A percentile compares a stretch with the other conserved stretches of the same genome.
Conservation (phyloP, 2,113 vertebrate genomes). For the Myotis lucifugus region DNA sequence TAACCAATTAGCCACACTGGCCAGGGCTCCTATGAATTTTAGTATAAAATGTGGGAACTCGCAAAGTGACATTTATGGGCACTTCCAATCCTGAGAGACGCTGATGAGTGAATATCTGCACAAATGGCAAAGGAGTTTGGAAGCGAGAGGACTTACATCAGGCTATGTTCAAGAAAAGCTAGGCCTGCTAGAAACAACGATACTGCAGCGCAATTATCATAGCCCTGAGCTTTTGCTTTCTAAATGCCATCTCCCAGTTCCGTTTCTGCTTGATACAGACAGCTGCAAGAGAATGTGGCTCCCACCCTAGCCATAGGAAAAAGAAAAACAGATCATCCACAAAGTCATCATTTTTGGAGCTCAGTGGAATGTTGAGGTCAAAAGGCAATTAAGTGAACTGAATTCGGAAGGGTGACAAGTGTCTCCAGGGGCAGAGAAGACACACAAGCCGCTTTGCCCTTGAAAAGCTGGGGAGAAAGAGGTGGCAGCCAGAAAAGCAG, state of each 20-base stretch:
- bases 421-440: background rate
- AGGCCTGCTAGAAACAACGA: background rate
- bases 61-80: background rate
- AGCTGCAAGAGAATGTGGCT: background rate
- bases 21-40: background rate
- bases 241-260: background rate
- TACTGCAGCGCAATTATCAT: rapidly evolving
- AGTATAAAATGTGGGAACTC: background rate
- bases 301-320: background rate
- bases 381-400: background rate
- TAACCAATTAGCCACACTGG: no score
- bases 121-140: background rate
- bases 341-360: background rate
- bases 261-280: background rate
- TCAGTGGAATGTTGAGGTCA: background rate
- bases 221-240: background rate
- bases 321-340: background rate
- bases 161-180: background rate
- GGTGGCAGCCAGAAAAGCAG: background rate
- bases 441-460: background rate
- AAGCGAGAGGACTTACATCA: background rate
- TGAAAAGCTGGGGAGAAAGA: background rate
- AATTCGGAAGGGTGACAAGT: background rate
- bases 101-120: background rate
- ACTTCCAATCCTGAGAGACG: background rate